A percentile compares a stretch with the other conserved stretches of the same genome.
Conservation (phyloP, 2,797 vertebrate species). For the Triplophysa bombifrons region DNA sequence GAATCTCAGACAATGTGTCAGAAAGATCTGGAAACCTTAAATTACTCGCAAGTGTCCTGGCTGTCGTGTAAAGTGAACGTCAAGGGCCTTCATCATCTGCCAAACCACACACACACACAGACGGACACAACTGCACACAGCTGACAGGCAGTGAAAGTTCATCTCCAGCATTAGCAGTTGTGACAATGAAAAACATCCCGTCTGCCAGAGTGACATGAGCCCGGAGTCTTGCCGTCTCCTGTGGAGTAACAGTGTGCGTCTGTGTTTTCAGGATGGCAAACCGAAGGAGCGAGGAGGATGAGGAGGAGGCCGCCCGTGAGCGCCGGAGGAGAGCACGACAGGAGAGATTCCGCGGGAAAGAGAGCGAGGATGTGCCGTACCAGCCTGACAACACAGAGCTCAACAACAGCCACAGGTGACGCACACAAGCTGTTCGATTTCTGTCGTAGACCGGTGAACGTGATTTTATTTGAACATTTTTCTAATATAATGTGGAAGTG, state of each 20-base stretch:
- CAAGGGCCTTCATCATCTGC: slow-evolving; percentile 36
- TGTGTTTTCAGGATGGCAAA: slow-evolving; percentile 79
- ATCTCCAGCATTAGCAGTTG: slow-evolving; percentile 47
- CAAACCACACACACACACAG: not conserved
- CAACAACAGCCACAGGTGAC: slow-evolving; percentile 89
- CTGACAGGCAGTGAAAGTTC: slow-evolving; percentile 42
- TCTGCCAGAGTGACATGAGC: slow-evolving; percentile 14
- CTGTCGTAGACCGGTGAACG: not conserved
- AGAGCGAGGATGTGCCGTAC: slow-evolving; percentile 79
- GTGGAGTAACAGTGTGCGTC: not conserved
- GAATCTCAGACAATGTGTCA: slow-evolving; percentile 26
- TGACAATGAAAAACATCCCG: slow-evolving; percentile 25
- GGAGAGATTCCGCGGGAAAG: slow-evolving; percentile 84
- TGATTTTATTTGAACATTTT: too few species aligned
- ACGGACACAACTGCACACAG: slow-evolving; percentile 23
- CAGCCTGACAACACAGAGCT: slow-evolving; percentile 78
- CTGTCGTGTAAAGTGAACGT: slow-evolving; percentile 3
- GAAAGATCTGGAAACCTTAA: slow-evolving; percentile 23
- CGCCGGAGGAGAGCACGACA: slow-evolving; percentile 92
- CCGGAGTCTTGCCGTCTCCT: slow-evolving; percentile 34
- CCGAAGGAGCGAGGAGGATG: slow-evolving; percentile 87
- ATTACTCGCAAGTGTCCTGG: slow-evolving; percentile 12
- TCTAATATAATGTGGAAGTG: too few species aligned
- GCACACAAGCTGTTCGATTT: not conserved
- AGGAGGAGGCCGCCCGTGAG: slow-evolving; percentile 93